Base-by-base conservation (phyloP, 1,140 invertebrate species). In the Oscheius sp. region DNA sequence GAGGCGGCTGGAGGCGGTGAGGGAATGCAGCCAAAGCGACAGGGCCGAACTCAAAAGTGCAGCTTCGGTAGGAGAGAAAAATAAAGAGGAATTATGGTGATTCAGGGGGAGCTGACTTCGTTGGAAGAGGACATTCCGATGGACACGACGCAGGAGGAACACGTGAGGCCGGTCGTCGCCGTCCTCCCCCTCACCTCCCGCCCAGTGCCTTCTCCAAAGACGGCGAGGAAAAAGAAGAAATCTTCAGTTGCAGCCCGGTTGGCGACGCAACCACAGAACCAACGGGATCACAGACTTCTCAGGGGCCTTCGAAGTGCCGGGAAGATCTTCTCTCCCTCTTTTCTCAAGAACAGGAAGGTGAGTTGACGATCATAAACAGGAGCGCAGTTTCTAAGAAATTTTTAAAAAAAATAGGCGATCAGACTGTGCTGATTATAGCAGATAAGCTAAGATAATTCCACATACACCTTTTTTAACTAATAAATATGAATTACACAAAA, bases 61-160 rank as follows among this genome's bases (percentile, higher is more conserved):
- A 7, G 15, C 49, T 23, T 15, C 28, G 7, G 49, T 55, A 23
- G 7, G 49, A n/a, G n/a, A n/a, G n/a, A n/a, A n/a, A n/a, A n/a
- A n/a, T n/a, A n/a, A n/a, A n/a, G n/a, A n/a, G n/a, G n/a, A n/a
- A n/a, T n/a, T n/a, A n/a, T n/a, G n/a, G n/a, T n/a, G 49, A 68
- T 68, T 49, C 55, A 49, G 49, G 67, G 45, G 20, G 67, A 68
- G 29, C 45, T 68, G 36, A 68, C 67, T 36, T 68, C 67, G 34
- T 38, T 55, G 20, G 67, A 68, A 68, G 67, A 68, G 26, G 67
- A 68, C 1, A 68, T 68, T 59, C 67, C 67, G 31, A 68, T 68
- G 67, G 67, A 68, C 45, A 68, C 67, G 29, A 20, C 49, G 20
- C 15, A 38, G 45, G 32, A 68, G 34, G 28, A 68, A 52, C 52